Conservation (phyloP, 2,888 invertebrate species). For the Lasioglossum lativentre region DNA sequence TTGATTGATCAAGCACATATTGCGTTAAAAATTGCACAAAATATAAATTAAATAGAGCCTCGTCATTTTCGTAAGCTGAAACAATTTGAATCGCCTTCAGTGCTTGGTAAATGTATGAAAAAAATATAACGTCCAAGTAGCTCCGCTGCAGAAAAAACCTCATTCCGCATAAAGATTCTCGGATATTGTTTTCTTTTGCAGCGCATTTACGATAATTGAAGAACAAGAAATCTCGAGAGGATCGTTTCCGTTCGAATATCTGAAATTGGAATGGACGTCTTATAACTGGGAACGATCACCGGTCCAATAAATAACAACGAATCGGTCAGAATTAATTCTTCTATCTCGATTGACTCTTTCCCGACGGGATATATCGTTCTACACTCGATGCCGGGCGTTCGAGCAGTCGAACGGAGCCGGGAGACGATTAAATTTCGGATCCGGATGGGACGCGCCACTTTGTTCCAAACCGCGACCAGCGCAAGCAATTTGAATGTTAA, state of each 20-base stretch:
- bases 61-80: no score
- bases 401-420: conserved; percentile 8
- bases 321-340: conserved; percentile 43
- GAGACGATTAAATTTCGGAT: conserved; percentile 43
- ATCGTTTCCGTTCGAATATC: not conserved
- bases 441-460: conserved; percentile 49
- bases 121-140: no score
- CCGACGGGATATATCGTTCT: not conserved
- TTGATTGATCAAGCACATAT: no score
- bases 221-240: not conserved
- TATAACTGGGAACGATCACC: not conserved
- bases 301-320: conserved; percentile 32
- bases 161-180: not conserved
- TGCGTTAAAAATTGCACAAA: no score
- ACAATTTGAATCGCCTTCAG: no score
- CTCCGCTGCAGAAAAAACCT: no score
- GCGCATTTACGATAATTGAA: not conserved
- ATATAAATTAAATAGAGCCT: no score
- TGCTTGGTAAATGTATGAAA: no score
- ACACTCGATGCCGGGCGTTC: not conserved
- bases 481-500: conserved; percentile 61
- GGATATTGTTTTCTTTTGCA: not conserved
- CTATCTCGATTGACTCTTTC: conserved; percentile 11
- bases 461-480: conserved; percentile 51
- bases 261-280: not conserved